Evolutionary conservation across 2,113 vertebrate genomes (phyloP).

Genomic region (Fregetta grallaria): DNA sequence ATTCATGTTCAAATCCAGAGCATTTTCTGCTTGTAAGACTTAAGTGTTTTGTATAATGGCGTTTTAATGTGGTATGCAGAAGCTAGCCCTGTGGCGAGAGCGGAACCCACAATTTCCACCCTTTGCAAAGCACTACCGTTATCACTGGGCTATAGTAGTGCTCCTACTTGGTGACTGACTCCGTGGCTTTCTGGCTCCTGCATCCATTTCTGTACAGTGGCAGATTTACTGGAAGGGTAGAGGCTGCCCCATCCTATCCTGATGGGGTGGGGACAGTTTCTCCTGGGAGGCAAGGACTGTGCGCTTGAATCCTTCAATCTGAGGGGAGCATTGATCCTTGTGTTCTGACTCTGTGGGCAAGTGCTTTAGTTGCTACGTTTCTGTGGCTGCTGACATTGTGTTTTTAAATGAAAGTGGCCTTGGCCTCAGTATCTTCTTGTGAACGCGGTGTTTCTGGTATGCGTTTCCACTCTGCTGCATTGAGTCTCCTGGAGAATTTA

Average conservation of each 20-base stretch:
- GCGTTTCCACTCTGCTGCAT: neutral
- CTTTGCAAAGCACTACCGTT: neutral
- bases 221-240: neutral
- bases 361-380: neutral
- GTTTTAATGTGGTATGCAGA: neutral
- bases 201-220: neutral
- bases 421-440: neutral
- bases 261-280: neutral
- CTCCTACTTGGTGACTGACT: neutral
- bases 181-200: neutral
- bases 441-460: neutral
- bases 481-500: neutral
- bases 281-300: neutral
- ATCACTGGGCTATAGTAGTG: fast-evolving
- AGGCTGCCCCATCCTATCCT: neutral
- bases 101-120: neutral
- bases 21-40: neutral
- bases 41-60: neutral
- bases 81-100: neutral
- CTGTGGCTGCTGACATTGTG: neutral
- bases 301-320: neutral
- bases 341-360: neutral
- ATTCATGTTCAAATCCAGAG: neutral
- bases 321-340: neutral
- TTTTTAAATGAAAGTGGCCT: conserved; percentile 26